Evolutionary conservation across 2,888 invertebrate species (phyloP), one percentile per base, ranked within the genome.

Genomic region (Glyphotaelius pellucidus): DNA sequence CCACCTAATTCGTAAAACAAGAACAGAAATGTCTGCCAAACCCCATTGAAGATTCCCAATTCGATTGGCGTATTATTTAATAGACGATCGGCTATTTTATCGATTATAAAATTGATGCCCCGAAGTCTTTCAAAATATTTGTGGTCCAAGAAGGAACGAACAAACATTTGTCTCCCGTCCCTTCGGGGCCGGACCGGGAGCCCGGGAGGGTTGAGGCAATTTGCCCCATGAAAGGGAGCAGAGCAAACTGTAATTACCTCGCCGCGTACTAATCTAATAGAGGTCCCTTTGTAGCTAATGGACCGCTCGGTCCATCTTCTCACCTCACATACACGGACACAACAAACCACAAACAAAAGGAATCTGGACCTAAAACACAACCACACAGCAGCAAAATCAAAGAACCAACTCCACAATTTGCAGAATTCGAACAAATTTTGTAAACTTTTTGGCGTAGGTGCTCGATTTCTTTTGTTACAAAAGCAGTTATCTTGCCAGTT

Each of bases 191-290:
- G 42, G 91, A 87, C 83, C 79, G 90, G 90, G 87, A 79, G 90
- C 92, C 90, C 86, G 90, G 90, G 92, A 88, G 92, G 92, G 90
- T 83, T 84, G 85, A 92, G 85, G 93, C 92, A 93, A 93, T 93
- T 93, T 93, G 90, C 90, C 92, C 92, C 92, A 90, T 93, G 91
- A 93, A 93, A 93, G 92, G 93, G 90, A 90, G 87, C 91, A 91
- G 91, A 91, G 92, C 92, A 92, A 92, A 92, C 93, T 92, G 90
- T 93, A 92, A 93, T 93, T 92, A 93, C 91, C 91, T 88, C 88
- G 87, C 93, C 91, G 90, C 93, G 89, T 90, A 92, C 93, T 93
- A 93, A 93, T 93, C 93, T 93, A 93, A 93, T 93, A 93, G 92
- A 91, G 93, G 52, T 35, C 32, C 88, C 88, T 88, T 88, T 88